Evolutionary conservation across 2,113 vertebrate species (phyloP).

Genomic region (Balaeniceps rex): DNA sequence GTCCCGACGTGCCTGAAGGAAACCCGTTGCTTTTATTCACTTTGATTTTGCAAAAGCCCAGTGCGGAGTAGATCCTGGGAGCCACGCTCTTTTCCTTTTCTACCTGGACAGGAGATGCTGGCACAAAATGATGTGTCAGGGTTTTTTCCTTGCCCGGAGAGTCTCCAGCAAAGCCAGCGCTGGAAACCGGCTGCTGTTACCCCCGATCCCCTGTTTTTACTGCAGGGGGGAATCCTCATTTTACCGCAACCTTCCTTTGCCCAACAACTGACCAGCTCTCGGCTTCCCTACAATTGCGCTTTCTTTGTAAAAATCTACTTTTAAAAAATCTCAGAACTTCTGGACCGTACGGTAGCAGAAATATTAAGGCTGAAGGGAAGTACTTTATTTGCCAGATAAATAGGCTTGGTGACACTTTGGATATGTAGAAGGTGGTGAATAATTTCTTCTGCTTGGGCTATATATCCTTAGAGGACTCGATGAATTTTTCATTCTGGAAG

Average conservation of each 20-base stretch:
- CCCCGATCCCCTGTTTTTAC: neutral
- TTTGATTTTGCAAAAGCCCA: neutral
- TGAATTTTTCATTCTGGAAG: slow-evolving; percentile 89
- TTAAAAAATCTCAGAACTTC: neutral
- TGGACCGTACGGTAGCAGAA: slow-evolving; percentile 19
- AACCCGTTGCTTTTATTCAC: neutral
- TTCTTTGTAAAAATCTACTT: neutral
- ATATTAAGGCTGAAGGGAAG: slow-evolving; percentile 55
- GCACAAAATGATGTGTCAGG: neutral
- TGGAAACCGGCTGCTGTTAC: neutral
- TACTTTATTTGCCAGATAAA: slow-evolving; percentile 69
- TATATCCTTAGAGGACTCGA: slow-evolving; percentile 75
- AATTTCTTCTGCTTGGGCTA: slow-evolving; percentile 82
- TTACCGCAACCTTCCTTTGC: neutral
- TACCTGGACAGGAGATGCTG: neutral
- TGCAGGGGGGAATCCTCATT: neutral
- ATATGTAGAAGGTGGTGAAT: slow-evolving; percentile 78
- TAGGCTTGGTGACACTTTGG: slow-evolving; percentile 61
- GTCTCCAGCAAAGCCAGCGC: neutral
- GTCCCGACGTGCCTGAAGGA: neutral
- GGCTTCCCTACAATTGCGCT: neutral
- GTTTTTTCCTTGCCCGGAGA: neutral
- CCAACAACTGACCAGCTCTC: neutral
- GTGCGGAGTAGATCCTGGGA: neutral
- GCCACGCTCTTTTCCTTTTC: neutral